phyloP scores from a whole-genome alignment of 2,888 invertebrate genomes.

The Pyrrhosoma nymphula region DNA sequence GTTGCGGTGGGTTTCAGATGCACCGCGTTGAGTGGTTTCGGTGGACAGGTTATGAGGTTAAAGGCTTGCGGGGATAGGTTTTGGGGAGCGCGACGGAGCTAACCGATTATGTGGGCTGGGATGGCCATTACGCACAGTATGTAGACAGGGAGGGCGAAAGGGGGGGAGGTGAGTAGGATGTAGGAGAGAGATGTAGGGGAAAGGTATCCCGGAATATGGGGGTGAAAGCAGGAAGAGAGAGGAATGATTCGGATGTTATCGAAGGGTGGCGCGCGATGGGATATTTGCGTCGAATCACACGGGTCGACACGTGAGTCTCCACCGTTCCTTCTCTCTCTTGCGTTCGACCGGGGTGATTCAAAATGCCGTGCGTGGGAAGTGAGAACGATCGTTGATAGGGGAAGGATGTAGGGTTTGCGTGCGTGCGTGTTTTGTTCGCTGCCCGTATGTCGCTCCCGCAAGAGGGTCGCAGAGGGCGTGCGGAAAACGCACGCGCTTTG shows the following conservation, averaged over 20 bases:
- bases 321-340: neutral
- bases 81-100: neutral
- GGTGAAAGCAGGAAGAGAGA: neutral
- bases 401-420: neutral
- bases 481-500: neutral
- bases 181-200: neutral
- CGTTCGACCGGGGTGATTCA: no score
- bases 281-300: constrained; percentile 50
- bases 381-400: no score
- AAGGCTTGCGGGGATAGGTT: neutral
- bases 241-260: neutral
- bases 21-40: constrained; percentile 54
- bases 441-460: no score
- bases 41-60: constrained; percentile 54
- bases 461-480: neutral
- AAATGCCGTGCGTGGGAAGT: no score
- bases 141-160: neutral
- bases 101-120: neutral
- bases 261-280: neutral
- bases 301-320: neutral
- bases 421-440: neutral
- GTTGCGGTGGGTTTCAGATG: constrained; percentile 30
- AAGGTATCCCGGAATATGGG: neutral
- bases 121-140: neutral
- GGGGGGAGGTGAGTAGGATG: neutral